phyloP scores from a whole-genome alignment of 2,113 vertebrate species.

The Ovis aries region ARS-UI_Ramb_v3.0 NC_056080.1:113361001-113361500 shows the following conservation, averaged over 20 bases:
- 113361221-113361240: constrained; percentile 86
- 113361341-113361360: constrained; percentile 83
- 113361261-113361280: constrained; percentile 87
- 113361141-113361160: constrained; percentile 86
- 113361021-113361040: constrained; percentile 58
- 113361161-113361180: constrained; percentile 70
- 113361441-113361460: constrained; percentile 74
- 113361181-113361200: constrained; percentile 81
- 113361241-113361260: constrained; percentile 88
- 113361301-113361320: constrained; percentile 86
- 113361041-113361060: constrained; percentile 34
- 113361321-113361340: constrained; percentile 82
- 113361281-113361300: constrained; percentile 87
- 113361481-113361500: constrained; percentile 79
- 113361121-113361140: constrained; percentile 78
- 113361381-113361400: constrained; percentile 79
- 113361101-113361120: constrained; percentile 71
- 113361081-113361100: constrained; percentile 22
- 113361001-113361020: constrained; percentile 56
- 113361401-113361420: constrained; percentile 79
- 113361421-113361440: constrained; percentile 75
- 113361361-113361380: constrained; percentile 80
- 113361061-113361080: constrained; percentile 53
- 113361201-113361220: constrained; percentile 85
- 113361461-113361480: constrained; percentile 73